A percentile compares a stretch with the other conserved stretches of the same genome.
These are phyloP conservation scores for Pantherophis alleghaniensis DNA, from an alignment of 2,797 vertebrate genomes.

Conservation along the genomic window DNA sequence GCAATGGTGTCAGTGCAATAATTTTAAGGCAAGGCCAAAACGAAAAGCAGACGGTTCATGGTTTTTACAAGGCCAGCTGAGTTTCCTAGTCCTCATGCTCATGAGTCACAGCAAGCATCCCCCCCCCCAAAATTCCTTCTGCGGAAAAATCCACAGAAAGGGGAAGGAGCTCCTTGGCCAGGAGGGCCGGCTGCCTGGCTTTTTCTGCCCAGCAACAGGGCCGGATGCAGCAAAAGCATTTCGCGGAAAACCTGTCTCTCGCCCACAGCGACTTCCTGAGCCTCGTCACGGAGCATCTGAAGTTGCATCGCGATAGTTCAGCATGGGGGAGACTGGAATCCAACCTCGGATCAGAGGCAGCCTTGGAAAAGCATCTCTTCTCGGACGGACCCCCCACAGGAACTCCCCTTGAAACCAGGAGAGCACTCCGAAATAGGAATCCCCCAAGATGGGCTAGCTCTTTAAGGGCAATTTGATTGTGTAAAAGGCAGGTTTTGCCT, in stretches of 20 bases:
- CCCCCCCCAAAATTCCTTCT: not conserved
- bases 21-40: not conserved
- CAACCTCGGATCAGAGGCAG: not conserved
- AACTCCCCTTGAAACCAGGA: not conserved
- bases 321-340: not conserved
- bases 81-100: not conserved
- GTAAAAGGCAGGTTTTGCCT: not conserved
- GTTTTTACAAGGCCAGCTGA: not conserved
- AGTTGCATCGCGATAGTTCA: too few relatives aligned
- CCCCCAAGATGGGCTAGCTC: accelerated
- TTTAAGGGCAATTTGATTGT: too few relatives aligned
- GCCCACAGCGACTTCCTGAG: not conserved
- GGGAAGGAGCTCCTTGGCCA: not conserved
- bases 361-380: not conserved
- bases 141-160: not conserved
- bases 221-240: not conserved
- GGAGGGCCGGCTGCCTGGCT: not conserved
- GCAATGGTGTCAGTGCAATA: not conserved
- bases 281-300: not conserved
- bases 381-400: accelerated
- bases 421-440: not conserved
- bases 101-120: not conserved
- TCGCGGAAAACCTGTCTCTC: not conserved
- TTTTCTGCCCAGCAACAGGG: not conserved
- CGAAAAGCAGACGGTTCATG: not conserved